Evolutionary conservation across 2,797 vertebrate genomes (phyloP), one percentile per base, ranked within the genome.

Genomic region (Xenops minutus): DNA sequence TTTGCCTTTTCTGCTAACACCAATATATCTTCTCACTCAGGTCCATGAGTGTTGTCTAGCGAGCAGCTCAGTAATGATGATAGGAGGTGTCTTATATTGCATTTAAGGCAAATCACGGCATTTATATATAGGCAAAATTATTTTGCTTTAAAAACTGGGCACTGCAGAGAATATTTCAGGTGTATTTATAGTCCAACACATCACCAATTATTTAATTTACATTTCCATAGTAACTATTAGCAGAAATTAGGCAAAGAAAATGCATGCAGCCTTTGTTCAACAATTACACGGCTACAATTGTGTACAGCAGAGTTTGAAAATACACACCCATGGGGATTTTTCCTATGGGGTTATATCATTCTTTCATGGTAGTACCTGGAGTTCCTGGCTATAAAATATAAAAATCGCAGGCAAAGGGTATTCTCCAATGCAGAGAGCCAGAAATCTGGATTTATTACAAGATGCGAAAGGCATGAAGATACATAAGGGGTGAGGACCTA

Each of bases 201-300:
- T 75, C 6, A 3, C 46, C 67, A 90, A 76, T 94, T 92, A 94
- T 96, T 96, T 92, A 88, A 93, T 95, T 93, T 94, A 49, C 5
- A 89, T 94, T 95, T 93, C 84, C 73, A 94, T 93, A 96, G 85
- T 86, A 95, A 94, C 83, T 67, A 72, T 82, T 91, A 85, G 52
- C 54, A 52, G 39, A 84, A 89, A 67, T 18, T 59, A 71, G 51
- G 51, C 56, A 74, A 58, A 77, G 51, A 55, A 93, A 73, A 74
- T 71, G 18, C 18, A 32, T 68, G 43, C 37, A 56, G 29, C 46
- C 66, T 76, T 92, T 95, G 64, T 85, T 94, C 68, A 58, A 59
- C 67, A 64, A 52, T 73, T 66, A 52, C 69, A 37, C 4, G 66
- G 76, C 92, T 37, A 67, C 68, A 5, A 8, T 46, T 83, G 75